Percentiles rank a stretch among this genome's conserved stretches.
Evolutionary conservation across 2,888 invertebrate genomes (phyloP).

Genomic region (Agonopterix arenella): DNA sequence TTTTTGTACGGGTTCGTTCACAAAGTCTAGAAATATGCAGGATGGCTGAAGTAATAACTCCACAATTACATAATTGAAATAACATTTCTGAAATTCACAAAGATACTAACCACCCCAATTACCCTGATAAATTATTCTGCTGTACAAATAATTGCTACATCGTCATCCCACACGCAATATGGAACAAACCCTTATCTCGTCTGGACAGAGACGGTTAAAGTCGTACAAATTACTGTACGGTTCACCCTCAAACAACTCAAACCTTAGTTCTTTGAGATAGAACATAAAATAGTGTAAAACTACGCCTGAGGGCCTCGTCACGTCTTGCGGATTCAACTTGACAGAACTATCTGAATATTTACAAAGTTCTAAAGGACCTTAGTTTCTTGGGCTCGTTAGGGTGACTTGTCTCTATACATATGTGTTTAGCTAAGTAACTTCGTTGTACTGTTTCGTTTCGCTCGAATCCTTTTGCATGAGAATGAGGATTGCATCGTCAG

Average conservation of each 20-base stretch:
- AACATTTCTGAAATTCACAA: no score
- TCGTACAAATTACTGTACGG: constrained; percentile 8
- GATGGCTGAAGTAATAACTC: no score
- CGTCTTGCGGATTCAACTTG: constrained; percentile 33
- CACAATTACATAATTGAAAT: no score
- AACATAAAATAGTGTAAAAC: neutral
- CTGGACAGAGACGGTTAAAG: constrained; percentile 8
- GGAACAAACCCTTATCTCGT: constrained; percentile 8
- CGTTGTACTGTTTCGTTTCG: neutral
- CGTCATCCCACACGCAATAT: constrained; percentile 1
- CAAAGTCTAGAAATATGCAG: no score
- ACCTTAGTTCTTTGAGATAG: no score
- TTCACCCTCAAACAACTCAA: no score
- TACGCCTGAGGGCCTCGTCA: constrained; percentile 17
- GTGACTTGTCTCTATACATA: constrained; percentile 9
- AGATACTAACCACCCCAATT: no score
- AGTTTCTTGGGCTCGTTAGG: constrained; percentile 29
- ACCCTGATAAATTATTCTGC: no score
- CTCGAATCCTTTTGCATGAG: no score
- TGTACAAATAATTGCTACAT: constrained; percentile 4
- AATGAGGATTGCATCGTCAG: no score
- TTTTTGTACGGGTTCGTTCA: no score
- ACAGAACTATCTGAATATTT: constrained; percentile 49
- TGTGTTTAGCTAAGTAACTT: neutral
- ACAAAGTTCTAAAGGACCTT: constrained; percentile 29